Evolutionary conservation across 2,888 invertebrate species (phyloP), one percentile per base, ranked within the genome.

Genomic region (Drosophila prolongata): DNA sequence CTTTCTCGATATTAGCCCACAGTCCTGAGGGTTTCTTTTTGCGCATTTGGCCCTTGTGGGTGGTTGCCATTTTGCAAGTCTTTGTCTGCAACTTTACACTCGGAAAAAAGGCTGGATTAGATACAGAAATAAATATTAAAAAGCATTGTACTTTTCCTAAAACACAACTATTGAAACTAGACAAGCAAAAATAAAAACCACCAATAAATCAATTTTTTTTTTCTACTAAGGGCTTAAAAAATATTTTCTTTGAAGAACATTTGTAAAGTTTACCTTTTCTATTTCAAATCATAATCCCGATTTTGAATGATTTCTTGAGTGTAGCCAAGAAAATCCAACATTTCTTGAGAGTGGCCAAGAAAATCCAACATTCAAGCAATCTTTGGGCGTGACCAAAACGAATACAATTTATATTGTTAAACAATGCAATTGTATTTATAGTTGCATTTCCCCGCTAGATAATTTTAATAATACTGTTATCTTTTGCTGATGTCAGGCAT

Each of bases 401-500:
- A 38, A 14, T 14, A 35, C 24, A 13, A 40, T 30, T 16, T 24
- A 24, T 24, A 24, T 24, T 24, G 5, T 24, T 24, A 24, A 24
- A 24, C 24, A 24, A 14, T 14, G 46, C 34, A 13, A 40, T 30
- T 16, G 8, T 6, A 40, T 10, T 11, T 16, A 1, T 53, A 14
- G 14, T 11, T 65, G 50, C 50, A 64, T 27, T 49, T 49, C 3
- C 19, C 8, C 19, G 30, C 3, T n/a, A 30, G 6, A 30, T 30
- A 30, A 30, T 30, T 2, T 6, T 30, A 30, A 30, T 30, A 30
- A 6, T 1, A 30, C 1, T 30, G 3, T 30, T 30, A 30, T 30
- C 9, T 43, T 16, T 44, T n/a, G 78, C 76, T 83, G 80, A 80
- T 84, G 85, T 87, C 84, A 84, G 59, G 62, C 77, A 76, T 76